Evolutionary conservation across 2,797 vertebrate species (phyloP).

Genomic region (Sitta carolinensis): DNA sequence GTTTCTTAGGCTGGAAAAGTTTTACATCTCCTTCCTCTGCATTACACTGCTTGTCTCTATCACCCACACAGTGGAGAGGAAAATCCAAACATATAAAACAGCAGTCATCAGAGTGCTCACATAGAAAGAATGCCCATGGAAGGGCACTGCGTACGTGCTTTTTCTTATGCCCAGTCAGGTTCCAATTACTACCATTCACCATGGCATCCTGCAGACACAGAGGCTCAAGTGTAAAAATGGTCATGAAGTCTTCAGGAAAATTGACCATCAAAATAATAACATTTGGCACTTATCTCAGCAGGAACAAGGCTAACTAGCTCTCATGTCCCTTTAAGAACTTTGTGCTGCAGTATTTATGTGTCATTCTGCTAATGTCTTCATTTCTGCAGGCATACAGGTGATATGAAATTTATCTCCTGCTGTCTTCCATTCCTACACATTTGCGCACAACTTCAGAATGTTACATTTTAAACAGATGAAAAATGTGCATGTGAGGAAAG

Average conservation of each 20-base stretch:
- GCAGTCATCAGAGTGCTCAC: background rate
- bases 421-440: background rate
- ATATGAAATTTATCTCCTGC: background rate
- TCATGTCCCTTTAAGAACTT: background rate
- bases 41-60: background rate
- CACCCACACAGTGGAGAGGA: background rate
- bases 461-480: background rate
- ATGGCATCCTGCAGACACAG: background rate
- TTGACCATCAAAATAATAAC: slow-evolving; percentile 21
- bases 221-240: background rate
- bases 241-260: slow-evolving; percentile 22
- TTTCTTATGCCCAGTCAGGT: background rate
- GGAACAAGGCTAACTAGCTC: slow-evolving; percentile 1
- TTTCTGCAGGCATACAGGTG: background rate
- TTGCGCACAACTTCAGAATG: background rate
- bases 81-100: slow-evolving; percentile 8
- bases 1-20: background rate
- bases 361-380: slow-evolving; percentile 2
- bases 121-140: background rate
- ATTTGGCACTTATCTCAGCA: slow-evolving; percentile 27
- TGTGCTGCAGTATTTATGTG: background rate
- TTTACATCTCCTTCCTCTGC: background rate
- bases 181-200: background rate
- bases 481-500: background rate
- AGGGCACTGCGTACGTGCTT: fast-evolving